phyloP scores from a whole-genome alignment of 2,888 invertebrate species.

The Melipona beecheii region DNA sequence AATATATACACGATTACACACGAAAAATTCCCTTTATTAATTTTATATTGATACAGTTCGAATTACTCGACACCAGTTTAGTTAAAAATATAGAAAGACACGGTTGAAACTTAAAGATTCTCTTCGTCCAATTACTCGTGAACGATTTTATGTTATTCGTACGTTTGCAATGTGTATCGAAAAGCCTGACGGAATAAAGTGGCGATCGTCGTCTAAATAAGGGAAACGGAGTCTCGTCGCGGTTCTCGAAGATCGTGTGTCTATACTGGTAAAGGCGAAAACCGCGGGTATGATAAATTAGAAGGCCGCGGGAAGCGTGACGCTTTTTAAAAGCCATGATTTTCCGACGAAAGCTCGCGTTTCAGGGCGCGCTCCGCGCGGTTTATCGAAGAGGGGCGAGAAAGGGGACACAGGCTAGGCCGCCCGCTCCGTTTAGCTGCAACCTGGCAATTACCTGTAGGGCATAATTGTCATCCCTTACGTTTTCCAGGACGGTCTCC shows the following conservation, averaged over 20 bases:
- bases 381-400: background rate
- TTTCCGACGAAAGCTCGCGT: slow-evolving; percentile 78
- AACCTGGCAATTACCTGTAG: slow-evolving; percentile 82
- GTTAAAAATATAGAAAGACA: too few species aligned
- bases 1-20: too few species aligned
- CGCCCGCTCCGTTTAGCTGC: slow-evolving; percentile 80
- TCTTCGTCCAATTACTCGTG: background rate
- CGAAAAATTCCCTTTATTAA: too few species aligned
- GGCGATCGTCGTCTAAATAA: background rate
- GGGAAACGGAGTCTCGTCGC: background rate
- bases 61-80: background rate
- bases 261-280: slow-evolving; percentile 10
- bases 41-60: background rate
- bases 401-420: slow-evolving; percentile 66
- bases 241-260: background rate
- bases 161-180: too few species aligned
- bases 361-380: slow-evolving; percentile 60
- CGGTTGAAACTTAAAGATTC: too few species aligned
- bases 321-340: slow-evolving; percentile 78
- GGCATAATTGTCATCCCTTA: slow-evolving; percentile 84
- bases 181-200: background rate
- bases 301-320: slow-evolving; percentile 70
- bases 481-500: slow-evolving; percentile 72
- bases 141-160: background rate
- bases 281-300: slow-evolving; percentile 61